Evolutionary conservation across 2,797 vertebrate genomes (phyloP).

Genomic region (Amniataba percoides): DNA sequence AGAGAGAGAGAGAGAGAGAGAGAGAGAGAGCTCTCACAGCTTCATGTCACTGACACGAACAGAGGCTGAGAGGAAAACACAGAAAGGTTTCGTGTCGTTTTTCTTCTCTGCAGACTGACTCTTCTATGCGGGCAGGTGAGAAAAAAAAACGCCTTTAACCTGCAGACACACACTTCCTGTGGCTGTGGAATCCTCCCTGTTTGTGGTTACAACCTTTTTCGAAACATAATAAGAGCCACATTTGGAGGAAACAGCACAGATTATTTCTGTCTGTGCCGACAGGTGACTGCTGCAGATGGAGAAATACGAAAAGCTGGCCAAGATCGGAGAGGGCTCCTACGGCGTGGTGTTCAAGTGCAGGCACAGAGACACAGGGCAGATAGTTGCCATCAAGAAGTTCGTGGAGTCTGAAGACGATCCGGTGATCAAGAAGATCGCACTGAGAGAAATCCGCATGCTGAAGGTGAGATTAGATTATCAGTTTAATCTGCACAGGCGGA

Average conservation of each 20-base stretch:
- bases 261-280: too few species aligned
- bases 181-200: background rate
- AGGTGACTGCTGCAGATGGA: constrained; percentile 83
- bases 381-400: constrained; percentile 93
- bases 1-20: background rate
- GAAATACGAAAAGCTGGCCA: constrained; percentile 92
- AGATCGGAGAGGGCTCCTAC: constrained; percentile 92
- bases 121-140: constrained; percentile 38
- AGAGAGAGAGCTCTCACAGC: background rate
- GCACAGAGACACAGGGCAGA: constrained; percentile 89
- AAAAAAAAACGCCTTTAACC: too few species aligned
- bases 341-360: constrained; percentile 93
- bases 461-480: constrained; percentile 83
- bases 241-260: background rate
- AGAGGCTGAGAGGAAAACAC: too few species aligned
- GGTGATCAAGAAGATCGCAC: constrained; percentile 91
- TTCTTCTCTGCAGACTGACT: constrained; percentile 20
- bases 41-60: rapidly evolving
- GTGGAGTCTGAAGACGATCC: constrained; percentile 93
- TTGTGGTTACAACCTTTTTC: background rate
- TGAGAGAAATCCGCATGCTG: constrained; percentile 91
- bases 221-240: background rate
- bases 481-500: too few species aligned
- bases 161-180: too few species aligned
- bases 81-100: background rate